phyloP scores from a whole-genome alignment of 2,797 vertebrate genomes.

The Distichodus sexfasciatus region DNA sequence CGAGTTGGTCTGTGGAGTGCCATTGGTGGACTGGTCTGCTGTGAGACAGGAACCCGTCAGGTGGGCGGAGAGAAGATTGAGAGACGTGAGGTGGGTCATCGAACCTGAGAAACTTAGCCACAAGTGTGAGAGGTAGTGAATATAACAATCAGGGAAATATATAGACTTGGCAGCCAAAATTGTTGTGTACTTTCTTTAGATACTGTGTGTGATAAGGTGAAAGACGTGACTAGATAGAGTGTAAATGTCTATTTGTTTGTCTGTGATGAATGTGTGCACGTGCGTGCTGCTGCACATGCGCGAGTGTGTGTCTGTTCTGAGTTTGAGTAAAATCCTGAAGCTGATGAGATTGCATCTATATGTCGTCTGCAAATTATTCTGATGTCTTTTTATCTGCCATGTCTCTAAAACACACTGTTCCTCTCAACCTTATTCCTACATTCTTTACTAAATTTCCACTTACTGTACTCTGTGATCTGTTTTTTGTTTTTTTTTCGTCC shows the following conservation, averaged over 20 bases:
- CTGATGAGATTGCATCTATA: not conserved
- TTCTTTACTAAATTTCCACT: no score
- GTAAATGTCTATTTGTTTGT: not conserved
- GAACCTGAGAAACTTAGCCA: slow-evolving; percentile 43
- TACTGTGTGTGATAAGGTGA: not conserved
- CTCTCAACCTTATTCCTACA: not conserved
- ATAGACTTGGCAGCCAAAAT: no score
- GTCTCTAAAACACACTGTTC: no score
- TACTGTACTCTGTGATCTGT: not conserved
- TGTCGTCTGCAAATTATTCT: no score
- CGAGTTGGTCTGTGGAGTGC: slow-evolving; percentile 28
- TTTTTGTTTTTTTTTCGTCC: not conserved
- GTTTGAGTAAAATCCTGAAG: slow-evolving; percentile 4
- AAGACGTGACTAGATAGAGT: not conserved
- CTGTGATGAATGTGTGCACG: not conserved
- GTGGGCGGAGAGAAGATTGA: slow-evolving; percentile 37
- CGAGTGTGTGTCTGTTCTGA: not conserved
- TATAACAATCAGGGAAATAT: not conserved
- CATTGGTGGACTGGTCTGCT: slow-evolving; percentile 53
- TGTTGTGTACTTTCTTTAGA: not conserved
- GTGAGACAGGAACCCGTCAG: slow-evolving; percentile 44
- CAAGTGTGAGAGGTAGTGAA: slow-evolving; percentile 13
- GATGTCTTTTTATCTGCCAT: no score
- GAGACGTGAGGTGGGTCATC: slow-evolving; percentile 42
- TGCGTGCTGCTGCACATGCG: not conserved